phyloP scores from a whole-genome alignment of 2,113 vertebrate species.

The Periophthalmus modestus region DNA sequence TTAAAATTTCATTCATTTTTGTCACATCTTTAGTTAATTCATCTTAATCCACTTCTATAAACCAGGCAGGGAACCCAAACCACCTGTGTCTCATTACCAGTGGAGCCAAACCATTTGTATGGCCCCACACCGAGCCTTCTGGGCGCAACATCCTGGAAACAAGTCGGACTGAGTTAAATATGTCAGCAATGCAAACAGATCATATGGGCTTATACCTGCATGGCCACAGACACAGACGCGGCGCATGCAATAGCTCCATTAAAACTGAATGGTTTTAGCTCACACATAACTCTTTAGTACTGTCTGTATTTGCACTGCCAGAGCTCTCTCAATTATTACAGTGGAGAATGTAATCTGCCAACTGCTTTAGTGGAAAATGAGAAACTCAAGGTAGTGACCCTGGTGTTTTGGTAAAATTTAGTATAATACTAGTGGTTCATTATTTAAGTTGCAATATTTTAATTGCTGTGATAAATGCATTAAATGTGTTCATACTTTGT shows the following conservation, averaged over 20 bases:
- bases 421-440: background rate
- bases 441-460: background rate
- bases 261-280: constrained; percentile 23
- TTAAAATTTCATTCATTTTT: background rate
- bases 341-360: constrained; percentile 7
- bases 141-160: constrained; percentile 42
- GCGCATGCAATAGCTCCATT: constrained; percentile 18
- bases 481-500: background rate
- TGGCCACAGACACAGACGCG: constrained; percentile 28
- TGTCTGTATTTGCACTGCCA: constrained; percentile 11
- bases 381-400: background rate
- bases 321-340: constrained; percentile 22
- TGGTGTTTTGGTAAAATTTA: background rate
- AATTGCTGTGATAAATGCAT: background rate
- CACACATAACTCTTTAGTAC: constrained; percentile 13
- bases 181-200: constrained; percentile 60
- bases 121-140: constrained; percentile 29
- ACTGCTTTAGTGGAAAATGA: background rate
- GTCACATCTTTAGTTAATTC: constrained; percentile 9
- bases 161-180: constrained; percentile 29
- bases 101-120: constrained; percentile 37
- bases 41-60: constrained; percentile 9
- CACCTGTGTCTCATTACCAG: constrained; percentile 11
- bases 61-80: constrained; percentile 5
- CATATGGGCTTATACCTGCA: constrained; percentile 38